Percentiles rank a stretch among this genome's conserved stretches.
Evolutionary conservation across 2,113 vertebrate genomes (phyloP).

Genomic region (Furnarius figulus): DNA sequence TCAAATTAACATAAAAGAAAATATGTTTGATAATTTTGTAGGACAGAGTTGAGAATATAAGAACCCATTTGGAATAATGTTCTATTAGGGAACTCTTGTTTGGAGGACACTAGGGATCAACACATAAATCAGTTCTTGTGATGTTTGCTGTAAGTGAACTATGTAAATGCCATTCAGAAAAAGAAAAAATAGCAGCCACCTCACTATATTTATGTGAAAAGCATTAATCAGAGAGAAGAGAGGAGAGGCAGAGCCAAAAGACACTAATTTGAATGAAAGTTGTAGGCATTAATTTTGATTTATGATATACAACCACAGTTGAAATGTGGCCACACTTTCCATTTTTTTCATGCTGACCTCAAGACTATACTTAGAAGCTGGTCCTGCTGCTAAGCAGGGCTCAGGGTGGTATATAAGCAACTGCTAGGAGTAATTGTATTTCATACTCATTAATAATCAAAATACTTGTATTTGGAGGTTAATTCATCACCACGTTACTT

Average conservation of each 20-base stretch:
- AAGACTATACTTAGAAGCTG: conserved; percentile 3
- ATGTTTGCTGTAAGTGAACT: neutral
- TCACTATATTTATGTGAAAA: neutral
- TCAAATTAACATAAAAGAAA: neutral
- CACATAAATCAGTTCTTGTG: neutral
- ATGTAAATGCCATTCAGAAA: neutral
- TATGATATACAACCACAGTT: neutral
- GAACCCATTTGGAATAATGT: neutral
- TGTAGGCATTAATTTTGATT: neutral
- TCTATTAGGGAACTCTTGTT: neutral
- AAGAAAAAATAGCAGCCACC: neutral
- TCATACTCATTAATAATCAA: neutral
- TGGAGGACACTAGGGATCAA: neutral
- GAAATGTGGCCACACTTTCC: neutral
- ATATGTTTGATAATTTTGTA: neutral
- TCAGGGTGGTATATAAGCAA: neutral
- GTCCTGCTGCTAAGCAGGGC: neutral
- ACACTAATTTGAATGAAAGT: neutral
- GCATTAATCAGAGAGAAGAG: neutral
- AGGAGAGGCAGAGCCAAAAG: neutral
- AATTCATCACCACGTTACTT: neutral
- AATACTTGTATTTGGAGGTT: neutral
- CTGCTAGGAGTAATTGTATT: neutral
- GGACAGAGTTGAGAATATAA: neutral
- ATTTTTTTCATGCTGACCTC: neutral